Evolutionary conservation across 1,140 invertebrate genomes (phyloP).

Genomic region (Carcinoscorpius rotundicauda): DNA sequence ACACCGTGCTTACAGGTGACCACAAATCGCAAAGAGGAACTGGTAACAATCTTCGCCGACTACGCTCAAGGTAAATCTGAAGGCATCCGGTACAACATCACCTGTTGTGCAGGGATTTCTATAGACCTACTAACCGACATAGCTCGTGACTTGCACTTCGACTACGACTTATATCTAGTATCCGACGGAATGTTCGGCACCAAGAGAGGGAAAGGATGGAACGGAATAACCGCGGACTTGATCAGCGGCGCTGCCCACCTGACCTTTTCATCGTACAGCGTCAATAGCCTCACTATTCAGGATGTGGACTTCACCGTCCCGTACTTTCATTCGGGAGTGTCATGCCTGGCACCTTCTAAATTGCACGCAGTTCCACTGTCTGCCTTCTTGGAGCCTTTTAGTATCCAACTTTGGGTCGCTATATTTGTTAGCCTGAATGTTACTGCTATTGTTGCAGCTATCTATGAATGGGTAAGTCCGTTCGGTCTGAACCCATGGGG

Average conservation of each 20-base stretch:
- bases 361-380: conserved; percentile 67
- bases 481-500: conserved; percentile 92
- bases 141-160: conserved; percentile 69
- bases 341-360: conserved; percentile 59
- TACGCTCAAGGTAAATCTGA: conserved; percentile 21
- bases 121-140: conserved; percentile 79
- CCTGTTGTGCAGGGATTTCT: conserved; percentile 77
- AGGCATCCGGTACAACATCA: conserved; percentile 38
- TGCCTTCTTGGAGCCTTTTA: conserved; percentile 81
- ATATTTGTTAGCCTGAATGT: conserved; percentile 79
- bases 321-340: conserved; percentile 78
- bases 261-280: conserved; percentile 75
- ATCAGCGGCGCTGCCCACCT: conserved; percentile 72
- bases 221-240: conserved; percentile 73
- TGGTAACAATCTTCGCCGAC: conserved; percentile 29
- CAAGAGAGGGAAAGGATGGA: conserved; percentile 46
- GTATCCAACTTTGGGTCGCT: conserved; percentile 76
- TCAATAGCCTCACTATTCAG: conserved; percentile 47
- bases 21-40: conserved; percentile 26
- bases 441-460: conserved; percentile 75
- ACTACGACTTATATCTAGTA: conserved; percentile 74
- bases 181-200: conserved; percentile 62
- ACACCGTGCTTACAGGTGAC: conserved; percentile 50
- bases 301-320: conserved; percentile 78
- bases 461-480: conserved; percentile 86